A percentile compares a stretch with the other conserved stretches of the same genome.
Evolutionary conservation across 1,140 invertebrate genomes (phyloP).

Genomic region (Zaprionus vittiger): DNA sequence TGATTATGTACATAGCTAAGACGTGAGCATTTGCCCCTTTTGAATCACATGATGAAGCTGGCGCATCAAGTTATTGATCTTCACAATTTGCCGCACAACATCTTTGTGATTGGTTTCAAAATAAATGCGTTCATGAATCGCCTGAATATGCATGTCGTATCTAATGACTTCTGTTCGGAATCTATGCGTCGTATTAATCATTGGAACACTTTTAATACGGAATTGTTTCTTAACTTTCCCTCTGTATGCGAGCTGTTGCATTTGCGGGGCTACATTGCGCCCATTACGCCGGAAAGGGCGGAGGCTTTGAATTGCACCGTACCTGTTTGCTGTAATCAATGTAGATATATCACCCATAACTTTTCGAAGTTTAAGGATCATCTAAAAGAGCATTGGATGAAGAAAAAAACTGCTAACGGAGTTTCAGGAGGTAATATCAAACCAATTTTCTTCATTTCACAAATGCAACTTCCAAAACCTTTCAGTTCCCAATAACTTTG

Average conservation of each 20-base stretch:
- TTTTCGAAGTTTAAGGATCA: constrained; percentile 49
- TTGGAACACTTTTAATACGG: constrained; percentile 67
- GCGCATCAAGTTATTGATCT: constrained; percentile 55
- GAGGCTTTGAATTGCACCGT: constrained; percentile 16
- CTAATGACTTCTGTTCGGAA: constrained; percentile 54
- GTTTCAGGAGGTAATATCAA: neutral
- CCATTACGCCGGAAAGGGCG: constrained; percentile 37
- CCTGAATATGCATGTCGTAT: constrained; percentile 64
- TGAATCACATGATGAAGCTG: constrained; percentile 67
- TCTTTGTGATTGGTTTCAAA: constrained; percentile 66
- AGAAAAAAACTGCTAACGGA: neutral
- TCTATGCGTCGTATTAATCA: constrained; percentile 45
- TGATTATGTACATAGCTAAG: constrained; percentile 32
- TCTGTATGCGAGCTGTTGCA: constrained; percentile 30
- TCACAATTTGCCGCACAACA: constrained; percentile 26
- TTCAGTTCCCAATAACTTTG: neutral
- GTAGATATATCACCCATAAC: constrained; percentile 31
- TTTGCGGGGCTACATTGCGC: constrained; percentile 38
- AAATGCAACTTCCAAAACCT: too few species aligned
- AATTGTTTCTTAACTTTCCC: constrained; percentile 56
- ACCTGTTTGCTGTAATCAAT: constrained; percentile 58
- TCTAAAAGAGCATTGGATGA: constrained; percentile 51
- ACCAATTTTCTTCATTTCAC: too few species aligned
- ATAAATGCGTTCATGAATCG: constrained; percentile 57
- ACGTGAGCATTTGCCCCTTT: constrained; percentile 49